Evolutionary conservation across 2,113 vertebrate genomes (phyloP), one percentile per base, ranked within the genome.

Genomic region (Columba janthina): DNA sequence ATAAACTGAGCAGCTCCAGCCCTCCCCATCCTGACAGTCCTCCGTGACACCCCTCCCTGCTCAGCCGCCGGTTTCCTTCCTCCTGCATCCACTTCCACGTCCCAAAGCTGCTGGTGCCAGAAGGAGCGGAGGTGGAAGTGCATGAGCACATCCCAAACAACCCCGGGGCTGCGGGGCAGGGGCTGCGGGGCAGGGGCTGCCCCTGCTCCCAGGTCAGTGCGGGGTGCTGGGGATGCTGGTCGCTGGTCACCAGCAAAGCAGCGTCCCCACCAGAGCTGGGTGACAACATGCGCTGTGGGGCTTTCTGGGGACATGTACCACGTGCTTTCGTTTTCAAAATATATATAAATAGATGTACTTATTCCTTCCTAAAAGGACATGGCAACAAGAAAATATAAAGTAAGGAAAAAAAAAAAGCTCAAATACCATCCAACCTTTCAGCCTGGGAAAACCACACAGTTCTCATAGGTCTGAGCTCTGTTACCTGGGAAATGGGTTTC

Each of bases 251-350:
- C 29, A 64, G 61, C 81, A 60, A 32, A 91, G 66, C 88, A 82
- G 42, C 2, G 2, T 77, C 51, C 36, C 38, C 48, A 15, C 51
- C 48, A 42, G n/a, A 40, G 67, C 44, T 38, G 46, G 51, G 60
- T 83, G 85, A 72, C 76, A 73, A 42, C 38, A 8, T 0, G 11
- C 32, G 89, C 60, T 26, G 1, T 3, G 11, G 58, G 72, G 78
- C 48, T 31, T 93, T 75, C 80, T 95, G 90, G 53, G 81, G 74
- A 88, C 88, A 69, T 0, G 0, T 18, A 69, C 44, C 38, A 67
- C 2, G 6, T 90, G 91, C 93, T 95, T 95, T 96, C 95, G 13
- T 93, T 96, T 97, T 93, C 91, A 94, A 78, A 87, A 96, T 42
- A 90, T 1, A 92, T 87, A 97, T 78, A 96, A 95, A 96, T 94